Base-by-base conservation (phyloP, 37 sponge, comb jelly and placozoan genomes). In the Ianthella basta region DNA sequence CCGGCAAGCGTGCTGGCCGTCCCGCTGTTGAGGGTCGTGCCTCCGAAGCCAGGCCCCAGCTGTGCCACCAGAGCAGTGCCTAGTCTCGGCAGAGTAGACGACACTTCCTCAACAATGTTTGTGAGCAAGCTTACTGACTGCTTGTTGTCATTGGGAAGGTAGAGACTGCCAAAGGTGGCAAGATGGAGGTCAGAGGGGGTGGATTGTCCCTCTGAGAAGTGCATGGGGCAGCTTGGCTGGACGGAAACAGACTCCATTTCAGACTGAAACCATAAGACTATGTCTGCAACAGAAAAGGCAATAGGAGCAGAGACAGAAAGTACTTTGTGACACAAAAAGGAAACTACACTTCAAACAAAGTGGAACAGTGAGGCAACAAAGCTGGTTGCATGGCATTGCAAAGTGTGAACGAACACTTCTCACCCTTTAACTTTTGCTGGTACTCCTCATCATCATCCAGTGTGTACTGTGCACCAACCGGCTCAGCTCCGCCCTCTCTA, bases 191-290 rank as follows among this genome's bases (percentile, higher is more conserved):
- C 70, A 30, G 27, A 34, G 70, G 27, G 32, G 70, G 10, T 24
- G 4, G 32, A 18, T 6, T 30, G 4, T 69, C 1, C 18, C 70
- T 69, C 70, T 35, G 34, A 30, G 27, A 30, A 32, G 70, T 34
- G 35, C 35, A 69, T 30, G 12, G 70, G 70, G 6, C 70, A 69
- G 70, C 70, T 69, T 32, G 70, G 34, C 70, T 30, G 33, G 34
- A 30, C 34, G 4, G 70, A 33, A 69, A 34, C 1, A 35, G 70
- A 69, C 32, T n/a, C 18, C 34, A 69, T 33, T 69, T 69, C 34
- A 18, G 33, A 69, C 19, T 30, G 29, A 30, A 30, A 69, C 70
- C 34, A 18, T 4, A 35, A 13, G 33, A 30, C 70, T 30, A 69
- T 69, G 29, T 69, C 70, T 69, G 70, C 35, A 30, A 3, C 50